phyloP scores from a whole-genome alignment of 2,797 vertebrate species.

The Argyrosomus regius region DNA sequence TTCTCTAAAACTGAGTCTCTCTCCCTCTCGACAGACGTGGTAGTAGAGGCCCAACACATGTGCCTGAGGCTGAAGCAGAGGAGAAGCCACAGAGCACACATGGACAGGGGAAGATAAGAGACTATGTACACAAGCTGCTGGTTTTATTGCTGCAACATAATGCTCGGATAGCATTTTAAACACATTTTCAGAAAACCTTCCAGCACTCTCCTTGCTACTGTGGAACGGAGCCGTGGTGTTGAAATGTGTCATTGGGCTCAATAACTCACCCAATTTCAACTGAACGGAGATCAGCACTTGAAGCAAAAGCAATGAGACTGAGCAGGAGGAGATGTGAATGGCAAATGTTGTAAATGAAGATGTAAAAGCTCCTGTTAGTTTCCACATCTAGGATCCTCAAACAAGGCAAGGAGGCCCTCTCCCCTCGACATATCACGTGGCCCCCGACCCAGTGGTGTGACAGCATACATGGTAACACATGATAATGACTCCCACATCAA shows the following conservation, averaged over 20 bases:
- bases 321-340: slow-evolving; percentile 42
- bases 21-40: slow-evolving; percentile 42
- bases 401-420: slow-evolving; percentile 53
- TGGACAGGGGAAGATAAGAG: slow-evolving; percentile 78
- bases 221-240: slow-evolving; percentile 55
- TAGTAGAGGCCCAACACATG: slow-evolving; percentile 59
- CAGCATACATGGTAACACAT: slow-evolving; percentile 77
- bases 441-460: slow-evolving; percentile 65
- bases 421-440: slow-evolving; percentile 52
- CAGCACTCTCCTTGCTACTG: slow-evolving; percentile 50
- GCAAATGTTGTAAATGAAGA: slow-evolving; percentile 40
- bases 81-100: slow-evolving; percentile 76
- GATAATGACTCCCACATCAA: slow-evolving; percentile 79
- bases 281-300: slow-evolving; percentile 36
- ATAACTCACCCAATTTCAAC: slow-evolving; percentile 72
- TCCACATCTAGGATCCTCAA: slow-evolving; percentile 55
- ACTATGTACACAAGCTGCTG: slow-evolving; percentile 82
- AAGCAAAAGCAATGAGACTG: slow-evolving; percentile 40
- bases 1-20: slow-evolving; percentile 57
- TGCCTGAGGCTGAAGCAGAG: slow-evolving; percentile 73
- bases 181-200: slow-evolving; percentile 70
- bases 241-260: slow-evolving; percentile 73
- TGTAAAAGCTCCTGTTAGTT: slow-evolving; percentile 51
- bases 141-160: slow-evolving; percentile 81
- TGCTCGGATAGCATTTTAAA: slow-evolving; percentile 74